Evolutionary conservation across 1,140 invertebrate species (phyloP).

Genomic region (Rhagoletis zephyria): DNA sequence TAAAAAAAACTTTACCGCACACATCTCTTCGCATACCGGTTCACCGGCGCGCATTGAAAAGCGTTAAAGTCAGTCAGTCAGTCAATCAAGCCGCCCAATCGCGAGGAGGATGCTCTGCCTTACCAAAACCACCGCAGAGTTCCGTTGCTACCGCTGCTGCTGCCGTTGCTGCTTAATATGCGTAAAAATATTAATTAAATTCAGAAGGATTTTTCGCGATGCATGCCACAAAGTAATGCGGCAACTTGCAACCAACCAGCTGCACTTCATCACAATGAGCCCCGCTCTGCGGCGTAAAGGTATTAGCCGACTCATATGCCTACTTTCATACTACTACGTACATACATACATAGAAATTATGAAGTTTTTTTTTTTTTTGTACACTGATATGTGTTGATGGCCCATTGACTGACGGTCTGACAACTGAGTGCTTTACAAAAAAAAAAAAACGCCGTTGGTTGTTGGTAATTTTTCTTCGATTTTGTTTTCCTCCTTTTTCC

Average conservation of each 20-base stretch:
- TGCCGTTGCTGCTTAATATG: neutral
- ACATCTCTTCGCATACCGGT: neutral
- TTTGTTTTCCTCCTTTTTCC: neutral
- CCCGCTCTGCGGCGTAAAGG: neutral
- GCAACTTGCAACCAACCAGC: neutral
- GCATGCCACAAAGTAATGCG: neutral
- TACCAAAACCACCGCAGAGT: neutral
- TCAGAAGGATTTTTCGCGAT: neutral
- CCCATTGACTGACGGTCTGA: neutral
- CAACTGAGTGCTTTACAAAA: neutral
- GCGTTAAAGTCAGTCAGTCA: constrained; percentile 37
- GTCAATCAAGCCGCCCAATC: neutral
- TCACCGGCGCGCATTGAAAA: neutral
- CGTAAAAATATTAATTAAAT: constrained; percentile 40
- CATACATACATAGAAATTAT: constrained; percentile 6
- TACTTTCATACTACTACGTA: neutral
- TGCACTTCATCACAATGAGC: neutral
- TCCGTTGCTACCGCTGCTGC: neutral
- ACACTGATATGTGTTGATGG: neutral
- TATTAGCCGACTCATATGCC: neutral
- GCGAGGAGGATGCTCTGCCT: no score
- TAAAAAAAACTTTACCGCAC: neutral
- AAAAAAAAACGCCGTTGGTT: constrained; percentile 12
- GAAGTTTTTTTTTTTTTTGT: neutral
- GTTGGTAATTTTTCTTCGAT: neutral